phyloP scores from a whole-genome alignment of 2,888 invertebrate genomes.

The Neoitamus cyanurus region DNA sequence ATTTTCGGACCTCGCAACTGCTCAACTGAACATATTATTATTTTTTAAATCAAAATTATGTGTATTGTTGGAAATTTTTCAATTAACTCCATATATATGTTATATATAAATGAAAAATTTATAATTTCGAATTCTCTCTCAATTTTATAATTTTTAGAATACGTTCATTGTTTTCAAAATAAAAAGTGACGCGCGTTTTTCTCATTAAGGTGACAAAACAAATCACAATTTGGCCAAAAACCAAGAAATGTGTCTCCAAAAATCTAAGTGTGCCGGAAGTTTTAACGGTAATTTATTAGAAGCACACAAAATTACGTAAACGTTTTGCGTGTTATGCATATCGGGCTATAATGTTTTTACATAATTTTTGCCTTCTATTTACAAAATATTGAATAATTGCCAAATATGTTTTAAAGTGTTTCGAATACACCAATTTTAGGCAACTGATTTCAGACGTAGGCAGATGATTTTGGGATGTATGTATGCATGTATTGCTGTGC shows the following conservation, averaged over 20 bases:
- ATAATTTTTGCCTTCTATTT: not conserved
- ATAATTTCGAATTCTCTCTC: no score
- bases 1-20: no score
- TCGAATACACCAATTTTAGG: not conserved
- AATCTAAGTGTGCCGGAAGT: not conserved
- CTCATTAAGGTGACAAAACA: not conserved
- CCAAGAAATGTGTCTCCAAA: not conserved
- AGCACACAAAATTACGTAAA: not conserved
- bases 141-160: no score
- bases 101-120: no score
- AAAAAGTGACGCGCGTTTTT: not conserved
- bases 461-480: no score
- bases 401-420: not conserved
- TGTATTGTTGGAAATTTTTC: no score
- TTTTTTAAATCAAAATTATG: no score
- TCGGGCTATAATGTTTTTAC: not conserved
- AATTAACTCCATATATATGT: no score
- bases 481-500: no score
- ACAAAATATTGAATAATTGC: not conserved
- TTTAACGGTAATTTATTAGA: not conserved
- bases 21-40: no score
- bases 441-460: not conserved
- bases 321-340: not conserved
- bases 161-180: not conserved
- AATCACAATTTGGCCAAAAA: not conserved